A percentile compares a stretch with the other conserved stretches of the same genome.
Conservation (phyloP, 2,113 vertebrate genomes). For the Oophaga pumilio region DNA sequence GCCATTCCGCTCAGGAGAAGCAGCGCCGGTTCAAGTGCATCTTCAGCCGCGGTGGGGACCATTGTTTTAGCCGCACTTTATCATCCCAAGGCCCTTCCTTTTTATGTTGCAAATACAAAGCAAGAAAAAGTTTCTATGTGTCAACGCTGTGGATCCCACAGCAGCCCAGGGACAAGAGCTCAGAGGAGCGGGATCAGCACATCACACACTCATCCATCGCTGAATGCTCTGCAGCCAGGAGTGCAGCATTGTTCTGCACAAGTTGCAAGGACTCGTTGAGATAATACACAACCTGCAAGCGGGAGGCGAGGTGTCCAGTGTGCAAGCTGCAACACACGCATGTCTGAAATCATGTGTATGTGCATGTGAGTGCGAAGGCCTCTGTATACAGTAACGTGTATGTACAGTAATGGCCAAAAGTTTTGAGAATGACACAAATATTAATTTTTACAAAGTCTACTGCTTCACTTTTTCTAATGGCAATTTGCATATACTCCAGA, state of each 20-base stretch:
- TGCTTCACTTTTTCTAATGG: no score
- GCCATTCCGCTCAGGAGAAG: slow-evolving; percentile 17
- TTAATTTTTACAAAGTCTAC: no score
- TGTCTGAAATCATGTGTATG: not conserved
- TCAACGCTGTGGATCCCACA: not conserved
- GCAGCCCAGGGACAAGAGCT: slow-evolving; percentile 1
- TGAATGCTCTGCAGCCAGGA: not conserved
- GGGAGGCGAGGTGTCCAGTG: not conserved
- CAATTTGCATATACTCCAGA: no score
- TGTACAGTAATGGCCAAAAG: no score
- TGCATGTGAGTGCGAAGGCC: not conserved
- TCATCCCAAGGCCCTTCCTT: slow-evolving; percentile 45
- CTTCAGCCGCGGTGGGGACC: not conserved
- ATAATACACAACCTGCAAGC: not conserved
- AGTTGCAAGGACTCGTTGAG: not conserved
- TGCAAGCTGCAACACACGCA: not conserved
- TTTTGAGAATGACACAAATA: no score
- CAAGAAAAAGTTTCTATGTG: slow-evolving; percentile 13
- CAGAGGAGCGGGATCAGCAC: not conserved
- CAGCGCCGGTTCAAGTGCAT: slow-evolving; percentile 11
- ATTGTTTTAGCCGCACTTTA: slow-evolving; percentile 49
- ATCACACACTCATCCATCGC: not conserved
- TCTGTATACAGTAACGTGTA: not conserved
- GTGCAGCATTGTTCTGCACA: not conserved
- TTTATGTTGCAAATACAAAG: slow-evolving; percentile 27